Conservation (phyloP, 2,113 vertebrate species). For the Chaetodon auriga region DNA sequence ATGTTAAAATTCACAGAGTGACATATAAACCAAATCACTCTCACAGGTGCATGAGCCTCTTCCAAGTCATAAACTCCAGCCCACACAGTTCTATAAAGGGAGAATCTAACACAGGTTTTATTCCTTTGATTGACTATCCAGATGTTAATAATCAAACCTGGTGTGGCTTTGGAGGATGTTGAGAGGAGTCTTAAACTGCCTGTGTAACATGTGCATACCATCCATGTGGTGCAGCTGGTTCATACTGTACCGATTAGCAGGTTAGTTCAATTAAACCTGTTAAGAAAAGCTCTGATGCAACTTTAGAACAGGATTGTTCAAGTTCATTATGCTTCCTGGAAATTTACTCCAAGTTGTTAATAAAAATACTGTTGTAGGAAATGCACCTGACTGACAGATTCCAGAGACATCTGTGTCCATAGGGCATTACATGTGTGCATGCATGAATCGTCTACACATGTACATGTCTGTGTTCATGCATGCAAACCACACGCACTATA, state of each 20-base stretch:
- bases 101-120: slow-evolving; percentile 48
- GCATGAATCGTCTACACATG: slow-evolving; percentile 5
- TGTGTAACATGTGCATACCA: neutral
- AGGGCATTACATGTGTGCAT: neutral
- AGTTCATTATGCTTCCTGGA: neutral
- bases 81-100: slow-evolving; percentile 22
- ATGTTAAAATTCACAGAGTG: slow-evolving; percentile 16
- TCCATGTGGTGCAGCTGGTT: neutral
- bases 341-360: neutral
- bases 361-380: neutral
- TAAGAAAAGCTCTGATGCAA: slow-evolving; percentile 1
- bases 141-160: slow-evolving; percentile 29
- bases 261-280: slow-evolving; percentile 7
- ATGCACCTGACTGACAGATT: slow-evolving; percentile 27
- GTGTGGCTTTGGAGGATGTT: neutral
- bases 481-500: slow-evolving; percentile 1
- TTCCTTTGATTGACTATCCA: slow-evolving; percentile 52
- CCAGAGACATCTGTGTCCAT: slow-evolving; percentile 11
- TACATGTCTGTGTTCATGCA: neutral
- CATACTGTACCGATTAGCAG: neutral
- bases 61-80: slow-evolving; percentile 31
- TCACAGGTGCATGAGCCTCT: slow-evolving; percentile 1
- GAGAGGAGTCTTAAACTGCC: neutral
- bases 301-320: neutral
- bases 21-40: slow-evolving; percentile 28